Evolutionary conservation across 2,797 vertebrate genomes (phyloP).

Genomic region (Molothrus aeneus): DNA sequence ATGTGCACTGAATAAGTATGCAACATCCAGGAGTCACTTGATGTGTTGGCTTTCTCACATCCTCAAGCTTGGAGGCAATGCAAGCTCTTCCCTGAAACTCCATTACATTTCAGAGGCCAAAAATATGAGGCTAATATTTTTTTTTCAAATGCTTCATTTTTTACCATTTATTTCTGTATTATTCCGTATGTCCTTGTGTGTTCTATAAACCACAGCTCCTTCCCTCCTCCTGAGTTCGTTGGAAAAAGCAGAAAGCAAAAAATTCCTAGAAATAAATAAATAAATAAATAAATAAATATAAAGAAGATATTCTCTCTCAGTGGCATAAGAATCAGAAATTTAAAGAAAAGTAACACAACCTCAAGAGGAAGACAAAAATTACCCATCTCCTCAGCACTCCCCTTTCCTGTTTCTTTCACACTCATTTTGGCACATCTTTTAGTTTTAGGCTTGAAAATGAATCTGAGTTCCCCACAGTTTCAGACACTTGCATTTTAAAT

Average conservation of each 20-base stretch:
- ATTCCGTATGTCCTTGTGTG: neutral
- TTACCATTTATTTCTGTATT: neutral
- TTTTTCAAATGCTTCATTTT: neutral
- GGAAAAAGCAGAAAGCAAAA: neutral
- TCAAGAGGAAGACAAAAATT: neutral
- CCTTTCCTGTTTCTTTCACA: neutral
- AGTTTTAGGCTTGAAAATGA: neutral
- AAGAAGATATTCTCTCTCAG: neutral
- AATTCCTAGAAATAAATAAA: neutral
- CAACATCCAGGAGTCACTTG: neutral
- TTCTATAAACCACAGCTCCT: neutral
- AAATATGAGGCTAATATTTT: neutral
- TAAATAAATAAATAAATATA: too few species aligned
- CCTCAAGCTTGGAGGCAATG: neutral
- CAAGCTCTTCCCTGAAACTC: neutral
- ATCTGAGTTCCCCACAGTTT: neutral
- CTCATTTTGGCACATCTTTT: neutral
- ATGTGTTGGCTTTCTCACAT: fast-evolving
- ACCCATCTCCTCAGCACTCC: neutral
- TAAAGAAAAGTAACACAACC: neutral
- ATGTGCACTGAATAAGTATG: fast-evolving
- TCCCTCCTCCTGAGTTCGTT: neutral
- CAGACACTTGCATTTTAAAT: neutral
- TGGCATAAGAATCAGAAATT: neutral
- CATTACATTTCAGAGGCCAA: neutral